Evolutionary conservation across 2,797 vertebrate genomes (phyloP).

Genomic region (Rousettus madagascariensis): DNA sequence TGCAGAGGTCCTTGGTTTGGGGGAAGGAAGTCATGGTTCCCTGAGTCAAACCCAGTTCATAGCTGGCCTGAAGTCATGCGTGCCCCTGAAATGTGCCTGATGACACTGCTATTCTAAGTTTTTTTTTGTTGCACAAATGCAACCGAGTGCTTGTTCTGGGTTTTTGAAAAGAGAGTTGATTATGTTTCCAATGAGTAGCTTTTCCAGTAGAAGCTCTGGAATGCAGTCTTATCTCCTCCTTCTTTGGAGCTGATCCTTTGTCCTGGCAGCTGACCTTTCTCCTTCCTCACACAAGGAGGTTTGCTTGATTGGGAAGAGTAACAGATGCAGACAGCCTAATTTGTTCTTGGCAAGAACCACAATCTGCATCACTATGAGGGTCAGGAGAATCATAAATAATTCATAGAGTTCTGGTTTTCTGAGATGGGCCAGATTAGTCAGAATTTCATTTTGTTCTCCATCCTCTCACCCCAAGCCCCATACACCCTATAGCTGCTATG

Average conservation of each 20-base stretch:
- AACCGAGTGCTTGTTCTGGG: background rate
- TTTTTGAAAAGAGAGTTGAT: background rate
- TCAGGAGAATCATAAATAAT: conserved; percentile 75
- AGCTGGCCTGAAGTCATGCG: background rate
- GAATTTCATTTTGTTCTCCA: background rate
- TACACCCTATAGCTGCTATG: background rate
- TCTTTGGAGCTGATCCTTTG: conserved; percentile 37
- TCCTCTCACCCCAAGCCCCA: background rate
- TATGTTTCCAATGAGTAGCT: conserved; percentile 4
- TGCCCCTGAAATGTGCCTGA: background rate
- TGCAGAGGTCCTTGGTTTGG: background rate
- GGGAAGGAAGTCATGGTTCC: background rate
- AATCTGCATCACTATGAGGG: conserved; percentile 59
- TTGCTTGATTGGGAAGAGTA: conserved; percentile 51
- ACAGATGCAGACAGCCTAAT: conserved; percentile 79
- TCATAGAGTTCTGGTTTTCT: conserved; percentile 58
- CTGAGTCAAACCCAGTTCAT: background rate
- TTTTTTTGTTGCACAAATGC: background rate
- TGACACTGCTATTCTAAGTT: background rate
- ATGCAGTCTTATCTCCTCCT: conserved; percentile 56
- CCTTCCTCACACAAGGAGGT: conserved; percentile 50
- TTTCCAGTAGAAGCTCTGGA: conserved; percentile 31
- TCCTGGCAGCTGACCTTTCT: conserved; percentile 59
- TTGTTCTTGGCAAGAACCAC: conserved; percentile 79
- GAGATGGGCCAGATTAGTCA: conserved; percentile 52